Conservation (phyloP, 2,888 invertebrate genomes). For the Allolobophora icterica region DNA sequence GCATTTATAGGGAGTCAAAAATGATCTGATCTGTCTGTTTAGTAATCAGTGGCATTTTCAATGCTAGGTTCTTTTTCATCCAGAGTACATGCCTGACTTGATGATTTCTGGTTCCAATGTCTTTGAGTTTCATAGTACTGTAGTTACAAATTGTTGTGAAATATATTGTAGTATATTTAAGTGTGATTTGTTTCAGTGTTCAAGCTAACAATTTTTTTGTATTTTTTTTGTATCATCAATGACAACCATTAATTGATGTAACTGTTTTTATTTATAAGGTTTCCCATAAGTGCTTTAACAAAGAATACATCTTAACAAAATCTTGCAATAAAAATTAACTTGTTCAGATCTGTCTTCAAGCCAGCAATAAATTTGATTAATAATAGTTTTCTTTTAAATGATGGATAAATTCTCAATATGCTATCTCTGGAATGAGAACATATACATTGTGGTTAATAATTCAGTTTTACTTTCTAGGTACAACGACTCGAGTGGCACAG, state of each 20-base stretch:
- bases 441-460: not conserved
- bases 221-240: not conserved
- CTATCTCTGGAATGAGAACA: not conserved
- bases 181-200: not conserved
- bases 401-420: not conserved
- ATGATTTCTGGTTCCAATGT: not conserved
- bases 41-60: not conserved
- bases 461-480: constrained; percentile 18
- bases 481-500: not conserved
- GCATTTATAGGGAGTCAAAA: not conserved
- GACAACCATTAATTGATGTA: not conserved
- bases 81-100: no score
- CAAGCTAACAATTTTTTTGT: not conserved
- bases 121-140: not conserved
- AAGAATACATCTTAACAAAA: not conserved
- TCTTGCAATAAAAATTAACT: not conserved
- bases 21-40: not conserved
- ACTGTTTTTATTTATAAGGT: not conserved
- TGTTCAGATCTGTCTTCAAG: not conserved
- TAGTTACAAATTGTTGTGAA: not conserved
- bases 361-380: not conserved
- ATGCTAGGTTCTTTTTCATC: not conserved
- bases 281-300: not conserved
- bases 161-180: not conserved
- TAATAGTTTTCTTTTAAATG: not conserved